Evolutionary conservation across 92 coral and sea anemone species (phyloP), one percentile per base, ranked within the genome.

Genomic region (Actinernus sp.): DNA sequence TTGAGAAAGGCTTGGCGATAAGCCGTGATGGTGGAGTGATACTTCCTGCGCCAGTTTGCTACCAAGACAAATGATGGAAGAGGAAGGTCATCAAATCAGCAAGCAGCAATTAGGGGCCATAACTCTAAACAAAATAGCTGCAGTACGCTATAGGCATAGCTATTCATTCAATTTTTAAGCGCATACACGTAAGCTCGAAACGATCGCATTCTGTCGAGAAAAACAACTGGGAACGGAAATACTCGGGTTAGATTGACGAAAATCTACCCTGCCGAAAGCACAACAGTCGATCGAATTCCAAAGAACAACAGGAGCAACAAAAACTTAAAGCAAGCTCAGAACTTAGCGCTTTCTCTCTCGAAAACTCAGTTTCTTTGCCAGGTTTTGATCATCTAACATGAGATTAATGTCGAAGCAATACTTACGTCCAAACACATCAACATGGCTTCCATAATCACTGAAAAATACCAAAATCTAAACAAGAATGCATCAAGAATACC

Each of bases 21-120:
- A 49, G 52, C 93, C 96, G 63, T 52, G 61, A 22, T 70, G 78
- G 34, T 81, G 93, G 73, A 83, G 65, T 46, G 77, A 66, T 53
- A 89, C 90, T 36, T 86, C 88, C 67, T 90, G 97, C 55, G 97
- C 88, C 97, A 90, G 93, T 44, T 86, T 90, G 93, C 97, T 90
- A 27, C 24, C 53, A 13, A 39, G 17, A 30, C 57, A 33, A 64
- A 20, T 57, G 55, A n/a, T n/a, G n/a, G n/a, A n/a, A n/a, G n/a
- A n/a, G n/a, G n/a, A n/a, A n/a, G n/a, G n/a, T n/a, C n/a, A n/a
- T n/a, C n/a, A n/a, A n/a, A n/a, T n/a, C n/a, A n/a, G n/a, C n/a
- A n/a, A n/a, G n/a, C n/a, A n/a, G n/a, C n/a, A n/a, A n/a, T n/a
- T n/a, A n/a, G n/a, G n/a, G n/a, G n/a, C n/a, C n/a, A n/a, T n/a